A percentile compares a stretch with the other conserved stretches of the same genome.
phyloP scores from a whole-genome alignment of 2,113 vertebrate genomes.

The Candoia aspera region DNA sequence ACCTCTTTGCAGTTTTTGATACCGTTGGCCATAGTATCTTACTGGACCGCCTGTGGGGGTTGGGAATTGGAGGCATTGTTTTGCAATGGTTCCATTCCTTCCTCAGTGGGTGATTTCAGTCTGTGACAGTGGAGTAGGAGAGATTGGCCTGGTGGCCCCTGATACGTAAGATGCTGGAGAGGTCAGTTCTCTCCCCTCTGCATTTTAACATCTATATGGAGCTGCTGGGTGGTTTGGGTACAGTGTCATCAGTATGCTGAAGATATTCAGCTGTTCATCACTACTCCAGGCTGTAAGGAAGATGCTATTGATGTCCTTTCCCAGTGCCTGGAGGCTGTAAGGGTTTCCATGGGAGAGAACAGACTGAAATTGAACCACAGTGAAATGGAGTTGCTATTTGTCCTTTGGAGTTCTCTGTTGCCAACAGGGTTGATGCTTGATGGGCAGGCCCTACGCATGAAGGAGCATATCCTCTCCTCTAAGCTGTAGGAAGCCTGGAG shows the following conservation, averaged over 20 bases:
- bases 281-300: not conserved
- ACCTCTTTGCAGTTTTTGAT: too few species aligned
- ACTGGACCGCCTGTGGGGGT: too few species aligned
- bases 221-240: not conserved
- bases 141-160: not conserved
- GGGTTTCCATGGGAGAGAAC: not conserved
- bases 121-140: not conserved
- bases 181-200: not conserved
- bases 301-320: not conserved
- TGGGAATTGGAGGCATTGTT: too few species aligned
- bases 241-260: not conserved
- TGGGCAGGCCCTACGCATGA: not conserved
- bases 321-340: not conserved
- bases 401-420: not conserved
- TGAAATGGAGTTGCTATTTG: not conserved
- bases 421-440: not conserved
- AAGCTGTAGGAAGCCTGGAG: not conserved
- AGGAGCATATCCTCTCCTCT: not conserved
- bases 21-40: too few species aligned
- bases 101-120: not conserved
- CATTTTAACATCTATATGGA: not conserved
- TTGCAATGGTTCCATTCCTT: not conserved
- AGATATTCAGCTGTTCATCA: not conserved
- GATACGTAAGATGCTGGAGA: not conserved
- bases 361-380: not conserved